These are phyloP conservation scores for Eudemis profundana DNA, from an alignment of 2,888 invertebrate genomes.

Conservation along the genomic window DNA sequence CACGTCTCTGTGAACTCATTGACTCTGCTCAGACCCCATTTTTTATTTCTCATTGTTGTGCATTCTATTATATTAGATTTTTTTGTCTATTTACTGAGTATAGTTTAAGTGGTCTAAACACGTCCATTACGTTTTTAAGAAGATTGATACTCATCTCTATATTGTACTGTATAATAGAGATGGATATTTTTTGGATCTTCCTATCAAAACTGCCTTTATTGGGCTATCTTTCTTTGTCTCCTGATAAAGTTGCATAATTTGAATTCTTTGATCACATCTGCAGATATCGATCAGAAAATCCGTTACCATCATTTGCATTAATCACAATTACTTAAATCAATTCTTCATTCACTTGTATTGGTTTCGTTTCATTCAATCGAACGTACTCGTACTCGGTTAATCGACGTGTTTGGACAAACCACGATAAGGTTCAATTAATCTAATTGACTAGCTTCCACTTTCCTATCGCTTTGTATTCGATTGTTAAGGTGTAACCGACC, in stretches of 20 bases:
- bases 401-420: constrained; percentile 32
- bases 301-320: background rate
- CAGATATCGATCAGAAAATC: no score
- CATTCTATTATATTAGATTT: constrained; percentile 59
- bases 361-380: background rate
- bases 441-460: constrained; percentile 27
- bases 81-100: constrained; percentile 47
- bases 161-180: no score
- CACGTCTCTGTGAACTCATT: constrained; percentile 75
- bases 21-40: constrained; percentile 83
- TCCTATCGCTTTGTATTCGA: constrained; percentile 24
- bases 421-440: constrained; percentile 15
- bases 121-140: constrained; percentile 26
- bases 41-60: constrained; percentile 73
- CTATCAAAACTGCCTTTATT: no score
- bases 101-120: constrained; percentile 22
- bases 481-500: constrained; percentile 19
- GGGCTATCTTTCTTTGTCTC: no score
- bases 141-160: no score
- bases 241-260: no score
- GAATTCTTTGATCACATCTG: no score
- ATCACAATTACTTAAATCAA: background rate
- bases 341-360: constrained; percentile 14
- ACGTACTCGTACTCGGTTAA: background rate
- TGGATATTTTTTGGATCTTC: no score